Evolutionary conservation across 1,140 invertebrate species (phyloP), one percentile per base, ranked within the genome.

Genomic region (Hylaeus anthracinus): DNA sequence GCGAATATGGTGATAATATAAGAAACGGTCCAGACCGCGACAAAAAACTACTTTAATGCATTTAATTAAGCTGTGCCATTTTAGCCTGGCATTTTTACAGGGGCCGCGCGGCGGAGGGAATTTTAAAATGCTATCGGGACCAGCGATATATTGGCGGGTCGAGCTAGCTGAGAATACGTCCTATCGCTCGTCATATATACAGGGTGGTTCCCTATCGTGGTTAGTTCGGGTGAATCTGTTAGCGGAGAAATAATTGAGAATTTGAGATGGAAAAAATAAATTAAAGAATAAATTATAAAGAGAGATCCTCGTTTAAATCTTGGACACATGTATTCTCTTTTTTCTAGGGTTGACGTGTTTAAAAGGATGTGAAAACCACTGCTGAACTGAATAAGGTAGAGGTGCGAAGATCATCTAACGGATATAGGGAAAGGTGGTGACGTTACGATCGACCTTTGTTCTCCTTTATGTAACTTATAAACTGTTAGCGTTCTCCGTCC

Each of bases 1-100:
- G 71, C 71, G 75, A 82, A 79, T 79, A 82, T 72, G 80, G 53
- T 82, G 75, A 82, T 82, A 72, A 79, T 79, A 79, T 79, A 72
- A 72, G 39, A 64, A 81, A 81, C 65, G 56, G 64, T 37, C 39
- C 45, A 60, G 26, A 37, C 45, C 43, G 43, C 65, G 66, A 71
- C 66, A 77, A 81, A 81, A 74, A 82, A 71, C 80, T 58, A 78
- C 80, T 64, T 82, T 82, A 78, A 82, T 78, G 66, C 64, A 64
- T 78, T 82, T 82, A 82, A 82, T 82, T 82, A 82, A 43, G 75
- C 65, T 60, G 60, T 66, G 67, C 51, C 74, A 43, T 70, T 72
- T 71, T 78, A 71, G 26, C 67, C 51, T 58, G 67, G 39, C 80
- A 72, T 82, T 78, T 82, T 82, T 71, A 78, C 60, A 77, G 58